Percentiles rank a stretch among this genome's conserved stretches.
Evolutionary conservation across 2,888 invertebrate genomes (phyloP).

Genomic region (Apoda limacodes): DNA sequence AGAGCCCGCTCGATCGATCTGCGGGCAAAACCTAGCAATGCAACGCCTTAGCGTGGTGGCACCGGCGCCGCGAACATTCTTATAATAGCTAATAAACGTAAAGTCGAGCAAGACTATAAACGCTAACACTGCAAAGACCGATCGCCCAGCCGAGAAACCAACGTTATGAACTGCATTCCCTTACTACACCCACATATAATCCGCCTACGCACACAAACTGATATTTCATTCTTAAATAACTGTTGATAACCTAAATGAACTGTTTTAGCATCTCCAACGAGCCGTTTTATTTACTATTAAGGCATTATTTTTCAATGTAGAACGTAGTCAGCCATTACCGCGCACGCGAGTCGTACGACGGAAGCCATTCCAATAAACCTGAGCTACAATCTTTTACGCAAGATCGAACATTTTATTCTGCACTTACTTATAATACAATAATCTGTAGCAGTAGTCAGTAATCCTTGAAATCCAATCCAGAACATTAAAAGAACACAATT

Average conservation of each 20-base stretch:
- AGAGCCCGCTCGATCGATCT: constrained; percentile 28
- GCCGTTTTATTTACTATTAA: too few relatives aligned
- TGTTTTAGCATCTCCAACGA: too few relatives aligned
- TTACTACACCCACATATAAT: constrained; percentile 37
- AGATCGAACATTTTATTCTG: constrained; percentile 21
- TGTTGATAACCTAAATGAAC: too few relatives aligned
- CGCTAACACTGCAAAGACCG: neutral
- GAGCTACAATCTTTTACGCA: constrained; percentile 29
- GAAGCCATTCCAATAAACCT: constrained; percentile 64
- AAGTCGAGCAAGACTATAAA: too few relatives aligned
- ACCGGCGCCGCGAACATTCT: too few relatives aligned
- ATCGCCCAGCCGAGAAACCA: constrained; percentile 1
- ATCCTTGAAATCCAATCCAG: constrained; percentile 59
- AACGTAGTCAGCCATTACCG: constrained; percentile 62
- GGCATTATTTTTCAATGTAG: constrained; percentile 24
- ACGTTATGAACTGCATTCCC: constrained; percentile 38
- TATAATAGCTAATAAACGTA: too few relatives aligned
- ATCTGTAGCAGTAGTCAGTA: constrained; percentile 40
- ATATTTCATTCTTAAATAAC: too few relatives aligned
- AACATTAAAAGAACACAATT: constrained; percentile 39
- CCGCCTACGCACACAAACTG: constrained; percentile 42
- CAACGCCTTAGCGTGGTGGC: neutral
- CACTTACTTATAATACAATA: constrained; percentile 47
- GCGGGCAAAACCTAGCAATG: constrained; percentile 7
- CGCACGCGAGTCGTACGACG: constrained; percentile 66